phyloP scores from a whole-genome alignment of 2,113 vertebrate genomes.

The Cyprinodon variegatus region DNA sequence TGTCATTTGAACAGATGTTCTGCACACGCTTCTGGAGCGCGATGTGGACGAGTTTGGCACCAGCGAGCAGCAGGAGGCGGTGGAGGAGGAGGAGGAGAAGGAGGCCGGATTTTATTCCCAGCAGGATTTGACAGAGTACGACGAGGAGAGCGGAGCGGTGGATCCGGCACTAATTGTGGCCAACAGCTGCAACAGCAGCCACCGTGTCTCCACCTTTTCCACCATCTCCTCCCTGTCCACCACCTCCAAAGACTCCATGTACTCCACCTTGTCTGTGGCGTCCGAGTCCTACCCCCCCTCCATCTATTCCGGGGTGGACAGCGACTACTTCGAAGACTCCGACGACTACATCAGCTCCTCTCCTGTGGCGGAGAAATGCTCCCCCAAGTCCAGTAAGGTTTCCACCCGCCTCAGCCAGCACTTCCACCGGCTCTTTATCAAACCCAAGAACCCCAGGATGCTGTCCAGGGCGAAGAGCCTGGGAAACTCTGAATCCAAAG shows the following conservation, averaged over 20 bases:
- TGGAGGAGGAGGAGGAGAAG: conserved; percentile 78
- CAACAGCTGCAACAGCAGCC: conserved; percentile 57
- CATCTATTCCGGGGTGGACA: conserved; percentile 87
- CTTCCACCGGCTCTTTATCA: conserved; percentile 88
- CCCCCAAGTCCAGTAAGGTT: conserved; percentile 40
- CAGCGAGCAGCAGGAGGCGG: conserved; percentile 64
- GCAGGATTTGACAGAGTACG: conserved; percentile 49
- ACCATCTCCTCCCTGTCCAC: conserved; percentile 79
- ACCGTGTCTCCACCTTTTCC: conserved; percentile 81
- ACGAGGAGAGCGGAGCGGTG: conserved; percentile 70
- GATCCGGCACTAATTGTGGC: conserved; percentile 66
- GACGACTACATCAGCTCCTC: conserved; percentile 81
- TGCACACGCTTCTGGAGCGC: conserved; percentile 87
- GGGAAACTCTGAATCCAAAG: conserved; percentile 77
- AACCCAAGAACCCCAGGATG: conserved; percentile 78
- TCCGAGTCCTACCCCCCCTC: conserved; percentile 83
- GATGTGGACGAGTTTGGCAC: conserved; percentile 74
- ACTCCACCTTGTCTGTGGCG: conserved; percentile 79
- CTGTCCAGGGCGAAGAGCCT: conserved; percentile 88
- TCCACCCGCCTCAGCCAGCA: conserved; percentile 81
- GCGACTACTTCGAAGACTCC: conserved; percentile 88
- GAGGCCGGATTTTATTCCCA: conserved; percentile 48
- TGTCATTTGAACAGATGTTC: conserved; percentile 81
- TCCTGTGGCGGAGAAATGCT: conserved; percentile 48
- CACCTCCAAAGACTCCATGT: conserved; percentile 85